Base-by-base conservation (phyloP, 2,113 vertebrate species). In the Lepisosteus oculatus region DNA sequence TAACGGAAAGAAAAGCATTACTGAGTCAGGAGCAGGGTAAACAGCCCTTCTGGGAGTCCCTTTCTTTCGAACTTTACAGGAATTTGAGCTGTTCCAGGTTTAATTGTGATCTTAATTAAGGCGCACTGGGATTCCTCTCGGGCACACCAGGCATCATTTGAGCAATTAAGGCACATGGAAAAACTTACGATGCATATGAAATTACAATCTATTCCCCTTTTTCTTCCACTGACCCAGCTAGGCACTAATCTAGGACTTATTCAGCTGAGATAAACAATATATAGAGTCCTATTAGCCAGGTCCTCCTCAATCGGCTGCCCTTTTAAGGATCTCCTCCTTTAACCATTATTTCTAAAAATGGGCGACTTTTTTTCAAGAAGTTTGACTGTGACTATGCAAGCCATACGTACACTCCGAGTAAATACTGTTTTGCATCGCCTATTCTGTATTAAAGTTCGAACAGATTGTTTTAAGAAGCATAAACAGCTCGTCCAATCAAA, bases 231-330 rank as follows among this genome's bases (percentile, higher is more conserved):
- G 79, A 85, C 79, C 79, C 83, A 85, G 81, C 71, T 78, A 79
- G 83, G 61, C 76, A 44, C 47, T 84, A 82, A 86, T 86, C 81
- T 80, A 80, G 75, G 76, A 76, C 83, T 82, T 79, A 85, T 85
- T 85, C 84, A 78, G 79, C 77, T 80, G 74, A 84, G 84, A 87
- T 83, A 79, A 29, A 78, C 84, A 79, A 76, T 78, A 65, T 77
- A 61, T 77, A 82, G 84, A 70, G 75, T 74, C 67, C 65, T 74
- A 72, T 87, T 86, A 85, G 86, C 84, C 86, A 87, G 72, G 59
- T 69, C 71, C 56, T 57, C 79, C 78, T 83, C 79, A 69, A 77
- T 63, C 44, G 70, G 74, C 72, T 72, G 43, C 42, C 63, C 75
- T 56, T 1, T 8, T 81, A 81, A 84, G 78, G 77, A 66, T 45